Conservation (phyloP, 1,140 invertebrate genomes). For the Diabrotica virgifera region DNA sequence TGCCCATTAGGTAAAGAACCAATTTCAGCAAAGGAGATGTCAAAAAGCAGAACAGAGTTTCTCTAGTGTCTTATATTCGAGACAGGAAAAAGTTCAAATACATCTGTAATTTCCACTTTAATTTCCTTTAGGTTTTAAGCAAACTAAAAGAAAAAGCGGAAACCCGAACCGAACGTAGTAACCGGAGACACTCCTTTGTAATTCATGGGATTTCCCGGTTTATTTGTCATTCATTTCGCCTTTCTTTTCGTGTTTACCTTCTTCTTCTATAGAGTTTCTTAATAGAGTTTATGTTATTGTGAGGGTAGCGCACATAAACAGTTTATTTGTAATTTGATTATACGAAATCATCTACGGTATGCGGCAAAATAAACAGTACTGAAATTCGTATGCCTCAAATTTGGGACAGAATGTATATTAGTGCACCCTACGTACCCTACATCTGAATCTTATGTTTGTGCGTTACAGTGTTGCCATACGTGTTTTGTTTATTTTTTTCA, state of each 20-base stretch:
- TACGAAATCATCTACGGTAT: too few relatives aligned
- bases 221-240: constrained; percentile 47
- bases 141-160: constrained; percentile 34
- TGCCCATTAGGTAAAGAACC: not conserved
- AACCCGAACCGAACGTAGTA: constrained; percentile 44
- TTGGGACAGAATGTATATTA: too few relatives aligned
- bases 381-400: too few relatives aligned
- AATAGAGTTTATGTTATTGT: not conserved
- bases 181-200: constrained; percentile 47
- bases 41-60: constrained; percentile 1
- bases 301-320: too few relatives aligned
- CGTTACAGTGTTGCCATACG: too few relatives aligned
- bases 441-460: too few relatives aligned
- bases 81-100: constrained; percentile 26
- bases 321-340: too few relatives aligned
- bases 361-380: too few relatives aligned
- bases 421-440: too few relatives aligned
- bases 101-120: constrained; percentile 44
- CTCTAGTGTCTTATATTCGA: constrained; percentile 17
- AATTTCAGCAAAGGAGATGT: not conserved
- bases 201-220: constrained; percentile 48
- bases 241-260: constrained; percentile 28
- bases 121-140: constrained; percentile 39
- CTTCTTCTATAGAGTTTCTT: constrained; percentile 22
- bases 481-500: too few relatives aligned